These are phyloP conservation scores for Gonocerus acuteangulatus DNA, from an alignment of 2,888 invertebrate genomes.

Conservation along the genomic window DNA sequence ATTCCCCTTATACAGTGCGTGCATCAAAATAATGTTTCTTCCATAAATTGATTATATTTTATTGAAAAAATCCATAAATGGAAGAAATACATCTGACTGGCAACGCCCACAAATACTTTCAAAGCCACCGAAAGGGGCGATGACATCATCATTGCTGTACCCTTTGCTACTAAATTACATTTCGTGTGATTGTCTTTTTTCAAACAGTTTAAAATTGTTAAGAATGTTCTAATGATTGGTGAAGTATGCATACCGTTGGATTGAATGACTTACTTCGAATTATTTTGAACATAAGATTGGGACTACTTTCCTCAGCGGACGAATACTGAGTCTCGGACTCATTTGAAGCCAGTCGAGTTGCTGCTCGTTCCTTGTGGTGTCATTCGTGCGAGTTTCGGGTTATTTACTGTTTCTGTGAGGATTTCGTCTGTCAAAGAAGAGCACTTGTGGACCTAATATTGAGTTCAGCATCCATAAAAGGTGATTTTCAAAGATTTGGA, in stretches of 20 bases:
- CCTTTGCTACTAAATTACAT: not conserved
- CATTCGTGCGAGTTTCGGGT: constrained; percentile 7
- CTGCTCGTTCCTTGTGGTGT: constrained; percentile 21
- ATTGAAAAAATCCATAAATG: not conserved
- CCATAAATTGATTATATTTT: too few species aligned
- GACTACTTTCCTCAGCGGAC: constrained; percentile 20
- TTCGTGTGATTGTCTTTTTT: not conserved
- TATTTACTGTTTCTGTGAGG: constrained; percentile 3
- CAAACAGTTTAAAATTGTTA: too few species aligned
- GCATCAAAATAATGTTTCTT: too few species aligned
- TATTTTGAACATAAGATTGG: not conserved
- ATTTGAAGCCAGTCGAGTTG: constrained; percentile 23
- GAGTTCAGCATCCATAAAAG: not conserved
- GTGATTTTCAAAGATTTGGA: not conserved
- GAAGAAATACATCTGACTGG: constrained; percentile 1
- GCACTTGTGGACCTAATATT: too few species aligned
- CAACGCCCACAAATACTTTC: constrained; percentile 26
- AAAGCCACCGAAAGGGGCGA: constrained; percentile 25
- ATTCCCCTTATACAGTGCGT: too few species aligned
- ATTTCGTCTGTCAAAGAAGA: not conserved
- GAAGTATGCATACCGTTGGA: too few species aligned
- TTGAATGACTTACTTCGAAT: too few species aligned
- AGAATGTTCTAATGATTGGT: too few species aligned
- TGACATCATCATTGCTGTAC: constrained; percentile 27
- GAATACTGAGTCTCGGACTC: constrained; percentile 3